Conservation (phyloP, 2,888 invertebrate genomes). For the Octonoba sinensis region DNA sequence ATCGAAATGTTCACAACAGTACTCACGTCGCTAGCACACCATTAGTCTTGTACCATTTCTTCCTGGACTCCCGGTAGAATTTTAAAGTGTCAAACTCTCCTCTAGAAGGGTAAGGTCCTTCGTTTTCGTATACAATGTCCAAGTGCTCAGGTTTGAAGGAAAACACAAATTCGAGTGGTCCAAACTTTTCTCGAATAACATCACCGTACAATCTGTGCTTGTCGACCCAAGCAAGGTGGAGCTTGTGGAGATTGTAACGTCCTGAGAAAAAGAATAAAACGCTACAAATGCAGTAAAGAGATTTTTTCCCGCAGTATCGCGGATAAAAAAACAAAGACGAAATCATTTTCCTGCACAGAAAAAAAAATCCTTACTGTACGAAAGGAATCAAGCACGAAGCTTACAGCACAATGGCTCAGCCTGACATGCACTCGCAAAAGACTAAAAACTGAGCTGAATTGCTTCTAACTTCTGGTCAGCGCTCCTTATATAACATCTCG, state of each 20-base stretch:
- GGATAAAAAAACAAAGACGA: too few relatives aligned
- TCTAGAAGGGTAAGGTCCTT: constrained; percentile 74
- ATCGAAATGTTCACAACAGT: not conserved
- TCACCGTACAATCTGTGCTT: constrained; percentile 73
- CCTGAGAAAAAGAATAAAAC: constrained; percentile 67
- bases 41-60: constrained; percentile 18
- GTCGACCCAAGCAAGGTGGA: constrained; percentile 73
- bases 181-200: constrained; percentile 70
- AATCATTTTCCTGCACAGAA: too few relatives aligned
- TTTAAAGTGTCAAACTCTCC: constrained; percentile 69
- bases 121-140: constrained; percentile 73
- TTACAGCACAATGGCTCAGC: too few relatives aligned
- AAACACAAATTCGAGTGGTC: constrained; percentile 70
- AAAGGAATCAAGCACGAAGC: too few relatives aligned
- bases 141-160: constrained; percentile 74
- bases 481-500: too few relatives aligned
- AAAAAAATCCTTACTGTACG: too few relatives aligned
- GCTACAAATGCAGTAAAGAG: not conserved
- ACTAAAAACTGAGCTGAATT: too few relatives aligned
- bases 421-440: too few relatives aligned
- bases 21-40: constrained; percentile 15
- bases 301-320: not conserved
- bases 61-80: constrained; percentile 9
- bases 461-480: too few relatives aligned
- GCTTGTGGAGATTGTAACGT: constrained; percentile 70